Conservation (phyloP, 35 echinoderm and acorn worm species). For the Acanthaster planci region DNA sequence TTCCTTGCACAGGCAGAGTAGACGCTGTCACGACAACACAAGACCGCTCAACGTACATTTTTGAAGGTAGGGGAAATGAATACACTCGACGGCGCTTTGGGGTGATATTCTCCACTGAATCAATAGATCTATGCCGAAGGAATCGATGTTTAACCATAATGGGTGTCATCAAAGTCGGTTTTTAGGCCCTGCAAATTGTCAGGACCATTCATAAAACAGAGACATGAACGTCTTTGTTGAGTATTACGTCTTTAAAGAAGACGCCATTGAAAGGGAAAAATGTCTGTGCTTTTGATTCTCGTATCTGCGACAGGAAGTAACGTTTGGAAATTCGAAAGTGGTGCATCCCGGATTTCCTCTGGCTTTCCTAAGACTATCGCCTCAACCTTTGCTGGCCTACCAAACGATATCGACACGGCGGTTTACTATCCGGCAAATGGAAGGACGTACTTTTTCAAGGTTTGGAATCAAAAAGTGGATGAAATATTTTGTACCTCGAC, state of each 20-base stretch:
- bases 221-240: no score
- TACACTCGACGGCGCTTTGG: no score
- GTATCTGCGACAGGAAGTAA: neutral
- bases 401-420: constrained; percentile 6
- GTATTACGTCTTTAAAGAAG: no score
- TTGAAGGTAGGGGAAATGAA: no score
- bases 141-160: no score
- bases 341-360: neutral
- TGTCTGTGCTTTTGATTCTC: neutral
- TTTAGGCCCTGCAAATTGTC: no score
- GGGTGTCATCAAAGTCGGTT: no score
- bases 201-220: no score
- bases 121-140: no score
- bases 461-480: neutral
- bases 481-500: no score
- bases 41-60: constrained; percentile 63
- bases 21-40: constrained; percentile 53
- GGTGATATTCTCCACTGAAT: no score
- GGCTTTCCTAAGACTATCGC: neutral
- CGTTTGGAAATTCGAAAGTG: neutral
- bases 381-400: constrained; percentile 14
- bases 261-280: no score
- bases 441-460: constrained; percentile 38
- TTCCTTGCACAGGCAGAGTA: constrained; percentile 32
- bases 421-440: neutral